Base-by-base conservation (phyloP, 2,113 vertebrate genomes). In the Cichladusa arquata region DNA sequence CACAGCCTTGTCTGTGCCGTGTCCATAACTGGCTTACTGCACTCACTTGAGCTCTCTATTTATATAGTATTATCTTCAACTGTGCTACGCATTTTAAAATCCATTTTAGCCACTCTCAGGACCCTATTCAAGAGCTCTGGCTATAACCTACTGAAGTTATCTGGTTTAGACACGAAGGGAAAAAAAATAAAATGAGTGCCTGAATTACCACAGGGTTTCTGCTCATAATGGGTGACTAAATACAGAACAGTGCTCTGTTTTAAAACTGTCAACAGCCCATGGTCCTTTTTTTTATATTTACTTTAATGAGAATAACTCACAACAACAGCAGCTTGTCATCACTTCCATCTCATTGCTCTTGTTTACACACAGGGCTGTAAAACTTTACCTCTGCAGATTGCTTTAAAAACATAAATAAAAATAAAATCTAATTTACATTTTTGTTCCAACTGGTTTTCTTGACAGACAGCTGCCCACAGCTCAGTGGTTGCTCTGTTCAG, bases 401-500 rank as follows among this genome's bases (percentile, higher is more conserved):
- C 70, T 97, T 98, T 95, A 95, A 97, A 97, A 97, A 93, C 95
- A 97, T 97, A 97, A 97, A 97, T 96, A 97, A 96, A 97, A 98
- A 97, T 96, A 97, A 97, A 98, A 96, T 96, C 93, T 97, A 98
- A 98, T 98, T 98, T 98, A 97, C 96, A 94, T 98, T 98, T 97
- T 98, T 96, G 94, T 98, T 98, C 96, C 92, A 60, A 98, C 96
- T 95, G 97, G 73, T 97, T 98, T 97, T 98, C 97, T 98, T 98
- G 98, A 98, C 93, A 98, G 98, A 98, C 97, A 98, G 98, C 97
- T 98, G 97, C 97, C 97, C 97, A 97, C 91, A 98, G 97, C 96
- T 98, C 97, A 97, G 97, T 98, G 95, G 95, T 96, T 97, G 97
- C 97, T 98, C 97, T 97, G 97, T 98, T 97, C 97, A 97, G 96